Conservation (phyloP, 1,140 invertebrate species). For the Drosophila santomea region DNA sequence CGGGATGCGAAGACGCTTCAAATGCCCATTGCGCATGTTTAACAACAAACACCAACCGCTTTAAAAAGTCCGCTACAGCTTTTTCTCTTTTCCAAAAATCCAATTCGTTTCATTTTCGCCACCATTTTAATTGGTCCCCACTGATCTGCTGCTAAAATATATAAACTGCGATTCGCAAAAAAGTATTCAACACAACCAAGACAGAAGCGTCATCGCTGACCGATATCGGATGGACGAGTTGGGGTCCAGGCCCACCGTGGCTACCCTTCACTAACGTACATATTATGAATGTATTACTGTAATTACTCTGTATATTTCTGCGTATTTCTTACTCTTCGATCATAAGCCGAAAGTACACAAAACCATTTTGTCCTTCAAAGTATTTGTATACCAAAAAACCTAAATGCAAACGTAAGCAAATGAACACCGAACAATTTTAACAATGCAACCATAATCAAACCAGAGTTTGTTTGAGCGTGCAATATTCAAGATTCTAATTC, state of each 20-base stretch:
- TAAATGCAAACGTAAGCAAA: slow-evolving; percentile 32
- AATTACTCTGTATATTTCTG: slow-evolving; percentile 80
- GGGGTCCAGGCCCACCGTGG: slow-evolving; percentile 6
- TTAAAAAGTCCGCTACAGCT: slow-evolving; percentile 42
- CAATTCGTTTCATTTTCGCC: slow-evolving; percentile 34
- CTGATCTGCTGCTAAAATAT: slow-evolving; percentile 40
- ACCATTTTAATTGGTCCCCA: slow-evolving; percentile 54
- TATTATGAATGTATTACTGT: slow-evolving; percentile 68
- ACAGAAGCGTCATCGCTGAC: slow-evolving; percentile 80
- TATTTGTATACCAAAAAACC: slow-evolving; percentile 79
- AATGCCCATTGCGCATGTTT: slow-evolving; percentile 83
- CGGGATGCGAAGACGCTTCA: slow-evolving; percentile 84
- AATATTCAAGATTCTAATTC: slow-evolving; percentile 51
- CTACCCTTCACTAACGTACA: slow-evolving; percentile 34
- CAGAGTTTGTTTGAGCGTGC: slow-evolving; percentile 38
- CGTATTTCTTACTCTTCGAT: slow-evolving; percentile 61
- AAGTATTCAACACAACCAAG: slow-evolving; percentile 29
- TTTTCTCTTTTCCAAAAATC: slow-evolving; percentile 19
- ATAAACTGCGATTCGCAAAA: slow-evolving; percentile 35
- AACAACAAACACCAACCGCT: slow-evolving; percentile 54
- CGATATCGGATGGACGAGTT: slow-evolving; percentile 73
- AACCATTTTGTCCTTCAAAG: slow-evolving; percentile 55
- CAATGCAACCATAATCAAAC: slow-evolving; percentile 61
- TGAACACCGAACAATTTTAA: slow-evolving; percentile 54
- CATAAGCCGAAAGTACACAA: slow-evolving; percentile 56